Percentiles rank a stretch among this genome's conserved stretches.
phyloP scores from a whole-genome alignment of 2,113 vertebrate genomes.

The Entelurus aequoreus region DNA sequence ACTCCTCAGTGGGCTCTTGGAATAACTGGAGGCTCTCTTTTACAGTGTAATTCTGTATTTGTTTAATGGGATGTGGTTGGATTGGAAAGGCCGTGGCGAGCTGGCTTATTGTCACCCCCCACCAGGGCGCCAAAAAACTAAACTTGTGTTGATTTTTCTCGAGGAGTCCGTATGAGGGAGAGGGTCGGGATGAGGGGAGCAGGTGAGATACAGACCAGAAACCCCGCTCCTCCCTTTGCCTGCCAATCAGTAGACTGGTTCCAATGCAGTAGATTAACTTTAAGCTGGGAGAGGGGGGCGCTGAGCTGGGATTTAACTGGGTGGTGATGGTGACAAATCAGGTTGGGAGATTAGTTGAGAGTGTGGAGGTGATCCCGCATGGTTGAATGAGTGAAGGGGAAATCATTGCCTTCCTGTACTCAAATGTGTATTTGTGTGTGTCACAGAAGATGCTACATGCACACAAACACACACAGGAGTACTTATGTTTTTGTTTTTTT shows the following conservation, averaged over 20 bases:
- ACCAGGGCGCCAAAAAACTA: constrained; percentile 55
- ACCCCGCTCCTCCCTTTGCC: constrained; percentile 19
- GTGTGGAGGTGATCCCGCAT: constrained; percentile 52
- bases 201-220: constrained; percentile 79
- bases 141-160: constrained; percentile 79
- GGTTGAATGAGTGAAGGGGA: constrained; percentile 29
- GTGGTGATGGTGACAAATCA: constrained; percentile 64
- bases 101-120: constrained; percentile 20
- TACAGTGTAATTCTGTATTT: constrained; percentile 8
- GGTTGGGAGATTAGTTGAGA: constrained; percentile 21
- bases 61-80: constrained; percentile 3
- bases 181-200: constrained; percentile 87
- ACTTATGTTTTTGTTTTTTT: constrained; percentile 29
- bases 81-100: constrained; percentile 23
- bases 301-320: constrained; percentile 48
- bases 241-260: constrained; percentile 56
- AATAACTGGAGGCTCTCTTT: background rate
- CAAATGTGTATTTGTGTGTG: constrained; percentile 52
- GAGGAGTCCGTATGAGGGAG: constrained; percentile 93
- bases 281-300: constrained; percentile 33
- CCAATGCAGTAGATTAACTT: constrained; percentile 46
- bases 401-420: constrained; percentile 21
- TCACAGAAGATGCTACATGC: background rate
- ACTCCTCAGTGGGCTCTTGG: background rate
- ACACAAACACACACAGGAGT: constrained; percentile 49